phyloP scores from a whole-genome alignment of 2,113 vertebrate genomes.

The Brachionichthys hirsutus region DNA sequence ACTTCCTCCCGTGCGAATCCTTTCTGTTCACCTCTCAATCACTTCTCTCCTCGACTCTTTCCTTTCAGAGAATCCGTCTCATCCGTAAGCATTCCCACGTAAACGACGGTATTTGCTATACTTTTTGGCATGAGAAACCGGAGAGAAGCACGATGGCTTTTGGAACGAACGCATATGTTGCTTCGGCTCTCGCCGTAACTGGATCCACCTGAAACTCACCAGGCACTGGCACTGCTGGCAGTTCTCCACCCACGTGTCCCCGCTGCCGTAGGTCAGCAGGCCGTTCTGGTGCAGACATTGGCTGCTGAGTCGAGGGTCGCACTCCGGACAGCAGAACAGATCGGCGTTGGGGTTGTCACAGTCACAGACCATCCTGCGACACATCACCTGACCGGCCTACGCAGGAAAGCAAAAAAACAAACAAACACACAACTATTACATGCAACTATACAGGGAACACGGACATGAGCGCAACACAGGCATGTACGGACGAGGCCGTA shows the following conservation, averaged over 20 bases:
- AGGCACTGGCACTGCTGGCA: slow-evolving; percentile 96
- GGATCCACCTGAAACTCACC: slow-evolving; percentile 76
- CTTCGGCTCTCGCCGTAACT: background rate
- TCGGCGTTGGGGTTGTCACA: slow-evolving; percentile 97
- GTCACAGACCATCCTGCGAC: slow-evolving; percentile 97
- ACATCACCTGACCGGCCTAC: slow-evolving; percentile 93
- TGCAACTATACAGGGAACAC: slow-evolving; percentile 11
- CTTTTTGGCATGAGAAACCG: slow-evolving; percentile 18
- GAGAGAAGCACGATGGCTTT: too few relatives aligned
- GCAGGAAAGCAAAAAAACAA: background rate
- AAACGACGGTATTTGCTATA: slow-evolving; percentile 35
- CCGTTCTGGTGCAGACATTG: slow-evolving; percentile 95
- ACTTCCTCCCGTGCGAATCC: slow-evolving; percentile 32
- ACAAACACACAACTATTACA: background rate
- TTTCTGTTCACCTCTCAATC: slow-evolving; percentile 46
- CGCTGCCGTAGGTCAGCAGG: slow-evolving; percentile 88
- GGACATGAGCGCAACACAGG: background rate
- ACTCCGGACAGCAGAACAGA: slow-evolving; percentile 96
- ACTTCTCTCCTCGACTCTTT: slow-evolving; percentile 60
- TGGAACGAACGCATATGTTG: slow-evolving; percentile 5
- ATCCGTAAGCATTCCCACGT: slow-evolving; percentile 50
- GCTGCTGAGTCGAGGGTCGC: slow-evolving; percentile 92
- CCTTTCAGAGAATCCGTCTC: slow-evolving; percentile 25
- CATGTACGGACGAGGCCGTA: slow-evolving; percentile 26
- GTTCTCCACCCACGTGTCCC: slow-evolving; percentile 94